phyloP scores from a whole-genome alignment of 2,113 vertebrate genomes.

The Lathamus discolor region DNA sequence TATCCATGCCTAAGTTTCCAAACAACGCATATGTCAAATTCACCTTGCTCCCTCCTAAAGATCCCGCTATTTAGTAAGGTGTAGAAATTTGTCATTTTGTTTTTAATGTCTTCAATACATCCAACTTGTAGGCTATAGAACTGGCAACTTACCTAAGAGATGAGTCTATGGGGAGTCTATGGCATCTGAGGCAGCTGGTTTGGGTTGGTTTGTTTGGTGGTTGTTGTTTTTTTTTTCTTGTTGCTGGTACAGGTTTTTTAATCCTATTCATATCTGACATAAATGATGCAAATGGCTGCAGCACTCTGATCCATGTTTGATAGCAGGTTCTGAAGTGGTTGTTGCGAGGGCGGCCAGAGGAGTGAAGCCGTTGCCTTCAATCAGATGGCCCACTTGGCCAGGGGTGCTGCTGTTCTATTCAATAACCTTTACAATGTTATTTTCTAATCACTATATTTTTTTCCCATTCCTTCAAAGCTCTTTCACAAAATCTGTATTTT shows the following conservation, averaged over 20 bases:
- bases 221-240: not conserved
- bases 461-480: not conserved
- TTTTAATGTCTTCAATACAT: not conserved
- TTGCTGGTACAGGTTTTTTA: not conserved
- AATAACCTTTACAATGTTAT: not conserved
- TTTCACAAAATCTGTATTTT: not conserved
- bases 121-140: not conserved
- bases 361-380: not conserved
- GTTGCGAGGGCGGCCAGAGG: not conserved
- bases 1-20: not conserved
- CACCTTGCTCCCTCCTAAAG: not conserved
- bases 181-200: not conserved
- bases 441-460: not conserved
- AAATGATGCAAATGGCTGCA: not conserved
- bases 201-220: not conserved
- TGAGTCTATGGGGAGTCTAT: not conserved
- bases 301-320: not conserved
- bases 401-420: not conserved
- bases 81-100: not conserved
- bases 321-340: not conserved
- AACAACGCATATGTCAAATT: not conserved
- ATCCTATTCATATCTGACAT: not conserved
- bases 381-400: not conserved
- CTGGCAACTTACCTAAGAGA: not conserved
- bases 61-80: not conserved